phyloP scores from a whole-genome alignment of 1,140 invertebrate genomes.

The Macrocentrus cingulum region DNA sequence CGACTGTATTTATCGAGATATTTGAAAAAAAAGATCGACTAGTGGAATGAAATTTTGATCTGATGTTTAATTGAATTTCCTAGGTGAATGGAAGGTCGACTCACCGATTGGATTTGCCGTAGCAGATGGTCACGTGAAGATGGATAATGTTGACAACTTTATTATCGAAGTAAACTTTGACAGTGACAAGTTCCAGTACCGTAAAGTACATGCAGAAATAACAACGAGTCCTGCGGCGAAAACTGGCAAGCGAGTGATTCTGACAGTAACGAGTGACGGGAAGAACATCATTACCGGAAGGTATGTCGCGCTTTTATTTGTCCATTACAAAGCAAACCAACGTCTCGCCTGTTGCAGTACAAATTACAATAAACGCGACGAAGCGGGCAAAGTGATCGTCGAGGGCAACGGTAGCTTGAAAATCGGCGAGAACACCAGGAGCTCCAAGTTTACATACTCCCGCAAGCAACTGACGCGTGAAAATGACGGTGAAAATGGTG shows the following conservation, averaged over 20 bases:
- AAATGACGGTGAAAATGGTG: constrained; percentile 65
- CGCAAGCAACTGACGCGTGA: constrained; percentile 63
- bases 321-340: not conserved
- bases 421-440: constrained; percentile 66
- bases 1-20: too few relatives aligned
- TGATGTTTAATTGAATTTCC: too few relatives aligned
- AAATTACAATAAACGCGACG: constrained; percentile 69
- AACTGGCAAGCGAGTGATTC: constrained; percentile 64
- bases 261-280: constrained; percentile 64
- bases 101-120: constrained; percentile 49
- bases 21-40: too few relatives aligned
- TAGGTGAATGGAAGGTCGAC: constrained; percentile 46
- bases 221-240: constrained; percentile 63
- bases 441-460: constrained; percentile 72
- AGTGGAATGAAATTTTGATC: too few relatives aligned
- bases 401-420: constrained; percentile 71
- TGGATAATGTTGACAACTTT: constrained; percentile 68
- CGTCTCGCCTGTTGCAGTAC: constrained; percentile 51
- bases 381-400: constrained; percentile 69
- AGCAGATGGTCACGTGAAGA: constrained; percentile 59
- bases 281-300: constrained; percentile 70
- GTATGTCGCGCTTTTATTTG: constrained; percentile 43
- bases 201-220: constrained; percentile 68
- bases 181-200: constrained; percentile 66
- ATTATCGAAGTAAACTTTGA: constrained; percentile 65